Evolutionary conservation across 2,888 invertebrate genomes (phyloP).

Genomic region (Pedicia rivosa): DNA sequence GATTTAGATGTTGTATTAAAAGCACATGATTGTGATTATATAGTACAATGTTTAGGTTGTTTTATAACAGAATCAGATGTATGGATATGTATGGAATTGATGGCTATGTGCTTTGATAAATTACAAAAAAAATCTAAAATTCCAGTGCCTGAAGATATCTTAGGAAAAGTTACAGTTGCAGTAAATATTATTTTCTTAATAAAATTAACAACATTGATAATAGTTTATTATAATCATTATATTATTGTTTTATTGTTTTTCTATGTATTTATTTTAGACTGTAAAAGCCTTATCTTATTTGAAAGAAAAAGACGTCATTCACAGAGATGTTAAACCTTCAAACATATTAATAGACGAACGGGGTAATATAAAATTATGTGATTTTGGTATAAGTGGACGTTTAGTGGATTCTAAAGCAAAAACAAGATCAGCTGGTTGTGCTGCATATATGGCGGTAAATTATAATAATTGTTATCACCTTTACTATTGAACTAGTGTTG

Average conservation of each 20-base stretch:
- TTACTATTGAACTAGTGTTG: neutral
- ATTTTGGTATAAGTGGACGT: constrained; percentile 98
- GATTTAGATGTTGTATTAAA: constrained; percentile 97
- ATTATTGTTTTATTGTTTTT: constrained; percentile 3
- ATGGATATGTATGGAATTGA: constrained; percentile 99
- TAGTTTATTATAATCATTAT: neutral
- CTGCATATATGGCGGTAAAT: constrained; percentile 95
- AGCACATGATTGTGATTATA: constrained; percentile 91
- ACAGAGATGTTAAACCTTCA: constrained; percentile 96
- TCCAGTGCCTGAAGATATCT: constrained; percentile 89
- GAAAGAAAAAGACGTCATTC: constrained; percentile 92
- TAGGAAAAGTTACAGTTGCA: constrained; percentile 94
- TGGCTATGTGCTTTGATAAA: constrained; percentile 98
- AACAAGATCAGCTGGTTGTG: constrained; percentile 92
- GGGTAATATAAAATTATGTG: constrained; percentile 94
- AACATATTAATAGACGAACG: constrained; percentile 92
- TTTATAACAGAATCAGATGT: constrained; percentile 96
- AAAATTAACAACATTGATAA: neutral
- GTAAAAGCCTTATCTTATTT: constrained; percentile 93
- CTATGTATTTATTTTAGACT: constrained; percentile 41
- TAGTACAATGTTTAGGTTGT: constrained; percentile 93
- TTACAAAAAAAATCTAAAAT: constrained; percentile 68
- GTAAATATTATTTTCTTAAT: constrained; percentile 37
- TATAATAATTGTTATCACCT: constrained; percentile 1
- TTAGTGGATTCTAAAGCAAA: constrained; percentile 97